Evolutionary conservation across 2,113 vertebrate species (phyloP).

Genomic region (Macquaria australasica): DNA sequence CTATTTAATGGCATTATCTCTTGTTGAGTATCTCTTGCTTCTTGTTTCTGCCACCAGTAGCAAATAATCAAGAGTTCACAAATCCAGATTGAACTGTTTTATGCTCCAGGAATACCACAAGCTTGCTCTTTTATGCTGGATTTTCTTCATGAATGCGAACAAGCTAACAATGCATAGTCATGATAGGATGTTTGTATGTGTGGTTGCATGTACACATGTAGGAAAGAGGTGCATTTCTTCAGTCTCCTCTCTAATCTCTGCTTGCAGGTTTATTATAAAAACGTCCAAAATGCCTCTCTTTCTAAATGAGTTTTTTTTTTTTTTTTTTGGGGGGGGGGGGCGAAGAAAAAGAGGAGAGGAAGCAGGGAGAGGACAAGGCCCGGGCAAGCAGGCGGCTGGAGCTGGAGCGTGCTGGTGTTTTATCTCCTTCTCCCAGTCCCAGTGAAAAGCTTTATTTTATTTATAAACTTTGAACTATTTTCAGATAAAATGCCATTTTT

Average conservation of each 20-base stretch:
- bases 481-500: conserved; percentile 90
- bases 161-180: conserved; percentile 36
- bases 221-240: conserved; percentile 61
- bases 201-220: conserved; percentile 11
- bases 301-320: conserved; percentile 74
- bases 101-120: neutral
- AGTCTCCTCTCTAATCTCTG: conserved; percentile 76
- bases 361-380: conserved; percentile 72
- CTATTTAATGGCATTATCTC: neutral
- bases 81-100: neutral
- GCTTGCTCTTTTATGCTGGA: neutral
- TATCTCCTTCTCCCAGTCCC: conserved; percentile 87
- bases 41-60: neutral
- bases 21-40: too few species aligned
- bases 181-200: conserved; percentile 40
- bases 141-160: neutral
- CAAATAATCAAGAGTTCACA: neutral
- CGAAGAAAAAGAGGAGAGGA: conserved; percentile 51
- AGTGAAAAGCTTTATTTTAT: conserved; percentile 89
- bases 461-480: conserved; percentile 92
- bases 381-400: conserved; percentile 71
- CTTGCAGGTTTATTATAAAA: conserved; percentile 79
- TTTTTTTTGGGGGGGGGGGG: conserved; percentile 31
- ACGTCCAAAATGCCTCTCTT: conserved; percentile 78
- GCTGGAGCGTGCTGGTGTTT: conserved; percentile 81